phyloP scores from a whole-genome alignment of 2,888 invertebrate species.

The Melolontha melolontha region DNA sequence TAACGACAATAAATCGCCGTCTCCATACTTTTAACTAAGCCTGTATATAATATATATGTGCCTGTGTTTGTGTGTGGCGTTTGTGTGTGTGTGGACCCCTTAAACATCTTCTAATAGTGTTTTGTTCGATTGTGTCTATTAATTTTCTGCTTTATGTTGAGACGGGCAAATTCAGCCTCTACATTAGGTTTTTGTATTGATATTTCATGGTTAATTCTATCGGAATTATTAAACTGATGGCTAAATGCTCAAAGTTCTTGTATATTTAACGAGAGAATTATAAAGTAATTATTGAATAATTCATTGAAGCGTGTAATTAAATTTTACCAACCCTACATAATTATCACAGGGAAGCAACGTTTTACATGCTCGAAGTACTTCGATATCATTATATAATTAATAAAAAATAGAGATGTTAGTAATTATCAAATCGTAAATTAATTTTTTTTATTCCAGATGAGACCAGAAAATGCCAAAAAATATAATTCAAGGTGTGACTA shows the following conservation, averaged over 20 bases:
- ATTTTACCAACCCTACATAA: conserved; percentile 3
- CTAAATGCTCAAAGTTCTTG: no score
- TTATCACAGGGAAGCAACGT: no score
- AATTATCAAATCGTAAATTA: no score
- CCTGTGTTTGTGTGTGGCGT: no score
- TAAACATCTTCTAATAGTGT: not conserved
- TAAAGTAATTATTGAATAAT: conserved; percentile 33
- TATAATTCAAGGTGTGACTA: no score
- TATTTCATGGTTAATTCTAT: conserved; percentile 10
- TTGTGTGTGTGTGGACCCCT: not conserved
- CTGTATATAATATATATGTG: no score
- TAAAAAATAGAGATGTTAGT: no score
- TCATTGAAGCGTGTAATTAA: conserved; percentile 24
- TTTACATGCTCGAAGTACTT: not conserved
- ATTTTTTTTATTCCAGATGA: no score
- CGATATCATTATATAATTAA: conserved; percentile 5
- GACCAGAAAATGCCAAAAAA: no score
- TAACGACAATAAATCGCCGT: no score
- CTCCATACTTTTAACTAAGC: no score
- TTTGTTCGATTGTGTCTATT: conserved; percentile 11
- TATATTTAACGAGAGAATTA: conserved; percentile 11
- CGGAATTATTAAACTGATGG: conserved; percentile 19
- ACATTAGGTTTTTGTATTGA: conserved; percentile 8
- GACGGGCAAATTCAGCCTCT: conserved; percentile 3
- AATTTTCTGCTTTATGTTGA: conserved; percentile 1